phyloP scores from a whole-genome alignment of 2,888 invertebrate species.

The Osmoderma eremita region DNA sequence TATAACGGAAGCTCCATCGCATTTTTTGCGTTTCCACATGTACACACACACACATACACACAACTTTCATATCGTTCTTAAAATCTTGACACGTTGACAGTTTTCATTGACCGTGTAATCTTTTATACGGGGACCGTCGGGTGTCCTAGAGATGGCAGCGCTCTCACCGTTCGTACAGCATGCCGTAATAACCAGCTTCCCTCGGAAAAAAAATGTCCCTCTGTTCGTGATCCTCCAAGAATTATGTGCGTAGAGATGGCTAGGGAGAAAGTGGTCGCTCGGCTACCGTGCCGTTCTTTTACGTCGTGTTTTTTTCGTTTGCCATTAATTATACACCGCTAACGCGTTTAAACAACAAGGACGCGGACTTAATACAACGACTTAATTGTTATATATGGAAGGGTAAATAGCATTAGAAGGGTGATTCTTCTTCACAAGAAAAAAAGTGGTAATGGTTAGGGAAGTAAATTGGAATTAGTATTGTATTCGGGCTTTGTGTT shows the following conservation, averaged over 20 bases:
- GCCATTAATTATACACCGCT: constrained; percentile 21
- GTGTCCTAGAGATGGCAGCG: not conserved
- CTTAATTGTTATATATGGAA: constrained; percentile 27
- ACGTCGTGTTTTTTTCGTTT: not conserved
- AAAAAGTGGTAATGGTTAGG: no score
- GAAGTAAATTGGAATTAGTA: no score
- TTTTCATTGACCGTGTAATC: constrained; percentile 28
- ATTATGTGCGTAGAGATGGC: constrained; percentile 14
- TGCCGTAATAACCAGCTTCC: not conserved
- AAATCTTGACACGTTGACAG: constrained; percentile 21
- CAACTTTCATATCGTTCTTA: constrained; percentile 8
- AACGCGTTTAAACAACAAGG: constrained; percentile 12
- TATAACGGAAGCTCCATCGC: no score
- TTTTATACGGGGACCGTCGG: constrained; percentile 10
- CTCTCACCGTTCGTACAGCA: not conserved
- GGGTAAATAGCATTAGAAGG: not conserved
- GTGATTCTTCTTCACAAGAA: no score
- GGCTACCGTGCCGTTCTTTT: not conserved
- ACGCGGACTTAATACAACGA: constrained; percentile 11
- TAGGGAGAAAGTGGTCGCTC: not conserved
- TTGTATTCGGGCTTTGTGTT: no score
- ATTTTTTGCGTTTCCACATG: no score
- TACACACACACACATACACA: no score
- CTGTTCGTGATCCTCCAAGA: constrained; percentile 25
- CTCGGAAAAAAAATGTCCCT: constrained; percentile 18